Conservation (phyloP, 2,113 vertebrate genomes). For the Propithecus coquereli region DNA sequence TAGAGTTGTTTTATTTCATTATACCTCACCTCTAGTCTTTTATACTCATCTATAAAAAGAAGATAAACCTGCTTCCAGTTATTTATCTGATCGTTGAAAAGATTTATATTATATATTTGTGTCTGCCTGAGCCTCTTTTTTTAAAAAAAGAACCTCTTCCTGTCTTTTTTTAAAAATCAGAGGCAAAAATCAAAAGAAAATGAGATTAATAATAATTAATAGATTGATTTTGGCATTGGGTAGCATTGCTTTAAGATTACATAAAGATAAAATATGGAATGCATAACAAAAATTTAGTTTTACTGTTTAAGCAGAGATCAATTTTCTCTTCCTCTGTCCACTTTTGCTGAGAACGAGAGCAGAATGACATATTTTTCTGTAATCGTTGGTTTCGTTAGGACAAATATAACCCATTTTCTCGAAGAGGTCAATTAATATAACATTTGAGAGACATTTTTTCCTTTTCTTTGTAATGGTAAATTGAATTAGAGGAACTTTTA, state of each 20-base stretch:
- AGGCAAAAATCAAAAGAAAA: not conserved
- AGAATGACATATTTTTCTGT: not conserved
- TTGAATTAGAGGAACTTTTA: not conserved
- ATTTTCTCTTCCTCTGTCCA: not conserved
- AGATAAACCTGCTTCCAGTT: not conserved
- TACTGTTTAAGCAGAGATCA: not conserved
- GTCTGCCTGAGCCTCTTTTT: not conserved
- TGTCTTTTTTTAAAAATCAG: not conserved
- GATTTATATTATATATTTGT: not conserved
- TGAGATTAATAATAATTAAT: not conserved
- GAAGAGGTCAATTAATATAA: conserved; percentile 38
- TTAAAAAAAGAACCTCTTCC: too few relatives aligned
- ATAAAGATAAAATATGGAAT: not conserved
- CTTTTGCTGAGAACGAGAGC: not conserved
- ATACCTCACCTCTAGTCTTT: not conserved
- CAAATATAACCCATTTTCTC: conserved; percentile 3
- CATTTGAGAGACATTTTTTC: not conserved
- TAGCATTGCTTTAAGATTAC: not conserved
- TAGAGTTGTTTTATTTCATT: conserved; percentile 1
- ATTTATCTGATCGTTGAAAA: not conserved
- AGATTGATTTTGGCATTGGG: not conserved
- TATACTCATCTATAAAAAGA: not conserved
- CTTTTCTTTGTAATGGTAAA: not conserved
- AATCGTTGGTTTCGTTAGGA: not conserved
- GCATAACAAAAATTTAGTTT: not conserved